phyloP scores from a whole-genome alignment of 2,113 vertebrate genomes.

The Dicrurus megarhynchus region DNA sequence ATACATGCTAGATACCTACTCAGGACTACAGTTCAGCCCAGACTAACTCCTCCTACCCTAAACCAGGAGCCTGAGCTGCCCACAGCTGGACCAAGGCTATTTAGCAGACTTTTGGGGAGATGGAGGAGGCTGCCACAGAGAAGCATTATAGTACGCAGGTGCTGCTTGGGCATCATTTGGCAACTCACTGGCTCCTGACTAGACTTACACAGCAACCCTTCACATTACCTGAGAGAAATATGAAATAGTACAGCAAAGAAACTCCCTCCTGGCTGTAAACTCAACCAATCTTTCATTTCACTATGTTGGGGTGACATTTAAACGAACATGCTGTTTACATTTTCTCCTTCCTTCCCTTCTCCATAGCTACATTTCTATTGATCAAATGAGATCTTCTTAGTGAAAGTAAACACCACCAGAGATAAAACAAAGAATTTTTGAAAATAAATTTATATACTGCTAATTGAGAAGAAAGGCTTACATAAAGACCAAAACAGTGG shows the following conservation, averaged over 20 bases:
- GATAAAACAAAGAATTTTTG: background rate
- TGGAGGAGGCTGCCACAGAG: background rate
- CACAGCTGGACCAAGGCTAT: background rate
- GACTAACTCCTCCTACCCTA: background rate
- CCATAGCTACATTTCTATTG: background rate
- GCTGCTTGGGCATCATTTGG: background rate
- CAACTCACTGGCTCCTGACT: background rate
- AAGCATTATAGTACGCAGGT: fast-evolving
- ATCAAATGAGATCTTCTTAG: background rate
- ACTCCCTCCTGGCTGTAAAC: background rate
- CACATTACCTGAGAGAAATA: background rate
- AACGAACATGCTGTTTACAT: background rate
- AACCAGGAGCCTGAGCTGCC: background rate
- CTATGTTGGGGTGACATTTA: background rate
- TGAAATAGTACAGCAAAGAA: background rate
- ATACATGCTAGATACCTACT: background rate
- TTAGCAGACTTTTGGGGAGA: background rate
- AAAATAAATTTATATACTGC: background rate
- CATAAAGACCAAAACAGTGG: background rate
- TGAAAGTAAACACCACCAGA: background rate
- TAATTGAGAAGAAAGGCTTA: background rate
- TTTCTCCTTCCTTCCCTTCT: background rate
- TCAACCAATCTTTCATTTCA: background rate
- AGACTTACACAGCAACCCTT: background rate
- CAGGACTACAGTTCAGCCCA: background rate